Percentiles rank a stretch among this genome's conserved stretches.
Conservation (phyloP, 1,140 invertebrate species). For the Arctopsyche grandis region DNA sequence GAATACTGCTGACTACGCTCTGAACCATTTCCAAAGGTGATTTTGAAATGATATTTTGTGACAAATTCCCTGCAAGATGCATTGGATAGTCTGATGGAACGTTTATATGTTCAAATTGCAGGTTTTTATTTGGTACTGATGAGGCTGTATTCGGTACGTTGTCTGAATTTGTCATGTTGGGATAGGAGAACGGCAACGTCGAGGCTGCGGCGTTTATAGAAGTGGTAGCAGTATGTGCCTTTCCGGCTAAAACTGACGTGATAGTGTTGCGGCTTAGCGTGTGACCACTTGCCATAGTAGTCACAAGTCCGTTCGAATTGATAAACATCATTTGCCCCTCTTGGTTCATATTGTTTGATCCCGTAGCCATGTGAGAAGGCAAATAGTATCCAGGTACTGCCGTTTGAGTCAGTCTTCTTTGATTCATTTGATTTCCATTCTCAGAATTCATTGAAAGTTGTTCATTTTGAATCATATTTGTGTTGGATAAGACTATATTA, state of each 20-base stretch:
- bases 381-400: conserved; percentile 60
- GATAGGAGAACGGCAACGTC: conserved; percentile 57
- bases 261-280: conserved; percentile 79
- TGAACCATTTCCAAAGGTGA: conserved; percentile 84
- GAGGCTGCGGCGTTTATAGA: conserved; percentile 73
- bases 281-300: conserved; percentile 80
- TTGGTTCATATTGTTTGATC: conserved; percentile 59
- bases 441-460: conserved; percentile 21
- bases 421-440: conserved; percentile 19
- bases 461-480: conserved; percentile 9
- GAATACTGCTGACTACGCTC: conserved; percentile 80
- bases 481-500: conserved; percentile 38
- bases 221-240: conserved; percentile 78
- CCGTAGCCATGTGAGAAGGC: conserved; percentile 61
- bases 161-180: conserved; percentile 57
- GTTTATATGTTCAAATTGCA: conserved; percentile 50
- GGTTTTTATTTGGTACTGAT: conserved; percentile 51
- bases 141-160: conserved; percentile 57
- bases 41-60: conserved; percentile 70
- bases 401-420: conserved; percentile 46
- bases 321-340: conserved; percentile 55
- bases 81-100: conserved; percentile 64
- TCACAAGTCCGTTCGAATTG: conserved; percentile 62
- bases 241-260: conserved; percentile 79
- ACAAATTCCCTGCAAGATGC: conserved; percentile 64